Percentiles rank a stretch among this genome's conserved stretches.
phyloP scores from a whole-genome alignment of 2,888 invertebrate species.

The Tetanocera ferruginea region DNA sequence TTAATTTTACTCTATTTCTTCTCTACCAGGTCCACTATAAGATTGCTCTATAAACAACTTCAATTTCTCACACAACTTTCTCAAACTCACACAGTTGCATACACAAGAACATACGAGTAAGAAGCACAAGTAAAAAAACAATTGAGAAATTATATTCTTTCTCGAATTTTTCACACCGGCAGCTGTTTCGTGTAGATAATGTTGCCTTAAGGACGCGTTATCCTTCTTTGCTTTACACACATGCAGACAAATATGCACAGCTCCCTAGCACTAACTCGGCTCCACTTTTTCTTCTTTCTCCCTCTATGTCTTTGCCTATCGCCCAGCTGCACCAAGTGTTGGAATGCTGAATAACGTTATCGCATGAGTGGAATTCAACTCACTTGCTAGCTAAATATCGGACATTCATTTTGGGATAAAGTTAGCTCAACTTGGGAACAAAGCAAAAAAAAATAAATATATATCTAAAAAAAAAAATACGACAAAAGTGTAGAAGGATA shows the following conservation, averaged over 20 bases:
- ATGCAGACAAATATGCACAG: constrained; percentile 2
- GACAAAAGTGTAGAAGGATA: constrained; percentile 21
- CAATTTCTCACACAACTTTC: too few relatives aligned
- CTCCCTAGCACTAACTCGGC: background rate
- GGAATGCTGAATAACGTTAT: constrained; percentile 39
- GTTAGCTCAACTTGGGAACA: constrained; percentile 32
- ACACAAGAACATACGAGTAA: too few relatives aligned
- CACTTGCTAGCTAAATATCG: constrained; percentile 43
- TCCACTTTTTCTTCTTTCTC: background rate
- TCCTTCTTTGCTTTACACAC: constrained; percentile 31
- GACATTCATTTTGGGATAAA: constrained; percentile 47
- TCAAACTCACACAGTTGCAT: too few relatives aligned
- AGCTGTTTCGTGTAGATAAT: constrained; percentile 30
- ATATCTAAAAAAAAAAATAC: background rate
- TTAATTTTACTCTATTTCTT: too few relatives aligned
- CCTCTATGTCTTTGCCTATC: background rate
- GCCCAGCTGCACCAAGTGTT: constrained; percentile 7
- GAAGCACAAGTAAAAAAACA: too few relatives aligned
- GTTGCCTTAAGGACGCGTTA: constrained; percentile 20
- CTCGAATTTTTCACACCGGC: background rate
- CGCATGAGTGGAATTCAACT: constrained; percentile 35
- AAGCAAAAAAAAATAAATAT: background rate
- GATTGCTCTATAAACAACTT: too few relatives aligned
- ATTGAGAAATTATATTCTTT: too few relatives aligned
- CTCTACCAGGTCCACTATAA: too few relatives aligned